Evolutionary conservation across 2,113 vertebrate species (phyloP).

Genomic region (Asarcornis scutulata): DNA sequence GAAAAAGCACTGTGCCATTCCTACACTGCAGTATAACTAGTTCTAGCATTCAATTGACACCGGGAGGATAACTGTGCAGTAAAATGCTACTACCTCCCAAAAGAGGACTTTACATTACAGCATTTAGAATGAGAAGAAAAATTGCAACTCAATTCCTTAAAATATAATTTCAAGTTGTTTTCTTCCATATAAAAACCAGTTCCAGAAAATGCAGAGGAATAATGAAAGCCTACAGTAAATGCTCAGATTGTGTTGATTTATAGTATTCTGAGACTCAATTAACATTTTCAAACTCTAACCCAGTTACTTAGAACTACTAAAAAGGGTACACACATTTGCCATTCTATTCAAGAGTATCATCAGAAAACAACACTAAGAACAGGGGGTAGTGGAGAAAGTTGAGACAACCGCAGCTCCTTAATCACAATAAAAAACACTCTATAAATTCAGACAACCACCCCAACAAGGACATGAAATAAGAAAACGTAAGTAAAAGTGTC

Average conservation of each 20-base stretch:
- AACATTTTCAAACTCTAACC: neutral
- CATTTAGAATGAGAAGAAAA: neutral
- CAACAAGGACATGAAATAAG: neutral
- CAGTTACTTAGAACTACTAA: neutral
- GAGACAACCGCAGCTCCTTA: neutral
- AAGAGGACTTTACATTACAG: neutral
- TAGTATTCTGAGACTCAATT: neutral
- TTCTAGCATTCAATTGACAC: neutral
- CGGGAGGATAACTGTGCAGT: neutral
- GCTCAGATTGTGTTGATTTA: neutral
- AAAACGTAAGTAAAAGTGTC: neutral
- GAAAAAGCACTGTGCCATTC: neutral
- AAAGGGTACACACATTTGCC: neutral
- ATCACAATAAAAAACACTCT: neutral
- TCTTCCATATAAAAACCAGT: neutral
- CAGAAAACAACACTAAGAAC: neutral
- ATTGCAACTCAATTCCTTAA: neutral
- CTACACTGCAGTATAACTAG: neutral
- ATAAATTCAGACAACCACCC: neutral
- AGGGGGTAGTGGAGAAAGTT: neutral
- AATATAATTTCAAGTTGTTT: neutral
- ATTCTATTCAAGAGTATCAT: neutral
- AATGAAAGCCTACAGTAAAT: neutral
- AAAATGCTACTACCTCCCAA: neutral
- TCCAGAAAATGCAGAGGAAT: neutral